These are phyloP conservation scores for Lepidostoma basale DNA, from an alignment of 1,140 invertebrate species.

Conservation along the genomic window DNA sequence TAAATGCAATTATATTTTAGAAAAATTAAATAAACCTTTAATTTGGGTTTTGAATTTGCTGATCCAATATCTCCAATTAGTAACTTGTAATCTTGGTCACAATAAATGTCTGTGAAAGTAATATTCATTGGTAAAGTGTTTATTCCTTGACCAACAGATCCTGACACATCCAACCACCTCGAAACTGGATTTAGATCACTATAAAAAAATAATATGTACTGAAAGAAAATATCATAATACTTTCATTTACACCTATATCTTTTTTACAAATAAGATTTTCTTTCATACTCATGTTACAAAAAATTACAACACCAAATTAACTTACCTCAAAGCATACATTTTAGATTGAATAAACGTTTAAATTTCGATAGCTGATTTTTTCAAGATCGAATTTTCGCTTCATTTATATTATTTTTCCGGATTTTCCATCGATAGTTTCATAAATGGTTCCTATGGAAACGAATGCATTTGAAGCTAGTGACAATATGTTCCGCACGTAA, in stretches of 20 bases:
- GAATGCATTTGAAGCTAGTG: too few species aligned
- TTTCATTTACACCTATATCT: neutral
- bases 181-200: slow-evolving; percentile 44
- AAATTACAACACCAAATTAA: neutral
- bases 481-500: too few species aligned
- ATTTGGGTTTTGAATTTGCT: slow-evolving; percentile 51
- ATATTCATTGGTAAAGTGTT: slow-evolving; percentile 55
- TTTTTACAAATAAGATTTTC: neutral
- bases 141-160: slow-evolving; percentile 54
- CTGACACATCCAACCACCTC: slow-evolving; percentile 47
- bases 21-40: slow-evolving; percentile 55
- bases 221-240: neutral
- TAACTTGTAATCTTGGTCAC: slow-evolving; percentile 58
- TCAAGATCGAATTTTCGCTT: too few species aligned
- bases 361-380: too few species aligned
- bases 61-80: slow-evolving; percentile 57
- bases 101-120: slow-evolving; percentile 53
- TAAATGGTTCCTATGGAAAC: too few species aligned
- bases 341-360: neutral
- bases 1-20: too few species aligned
- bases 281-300: neutral
- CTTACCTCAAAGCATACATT: neutral
- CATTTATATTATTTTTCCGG: too few species aligned
- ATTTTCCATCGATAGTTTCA: too few species aligned
- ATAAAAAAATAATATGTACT: neutral